Evolutionary conservation across 2,888 invertebrate species (phyloP).

Genomic region (Tetragonula carbonaria): DNA sequence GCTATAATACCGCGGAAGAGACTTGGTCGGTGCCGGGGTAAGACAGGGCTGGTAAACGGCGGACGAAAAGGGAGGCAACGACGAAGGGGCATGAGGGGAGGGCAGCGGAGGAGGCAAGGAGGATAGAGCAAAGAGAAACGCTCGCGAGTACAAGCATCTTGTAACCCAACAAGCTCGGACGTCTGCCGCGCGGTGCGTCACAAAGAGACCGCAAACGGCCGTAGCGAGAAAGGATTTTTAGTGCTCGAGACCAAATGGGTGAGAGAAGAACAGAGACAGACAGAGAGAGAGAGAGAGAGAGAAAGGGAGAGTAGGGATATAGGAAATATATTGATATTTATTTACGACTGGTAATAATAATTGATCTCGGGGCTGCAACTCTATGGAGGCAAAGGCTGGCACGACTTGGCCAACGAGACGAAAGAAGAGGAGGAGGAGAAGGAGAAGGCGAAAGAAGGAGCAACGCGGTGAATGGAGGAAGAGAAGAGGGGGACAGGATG

Average conservation of each 20-base stretch:
- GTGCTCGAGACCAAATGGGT: constrained; percentile 49
- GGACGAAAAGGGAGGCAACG: constrained; percentile 34
- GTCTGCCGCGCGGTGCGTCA: constrained; percentile 73
- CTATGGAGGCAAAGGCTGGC: constrained; percentile 57
- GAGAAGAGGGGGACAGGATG: constrained; percentile 1
- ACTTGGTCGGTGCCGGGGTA: constrained; percentile 35
- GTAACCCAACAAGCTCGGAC: constrained; percentile 72
- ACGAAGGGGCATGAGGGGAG: not conserved
- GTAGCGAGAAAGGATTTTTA: constrained; percentile 72
- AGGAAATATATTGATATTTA: constrained; percentile 77
- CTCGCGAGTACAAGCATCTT: constrained; percentile 70
- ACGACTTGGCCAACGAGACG: constrained; percentile 14
- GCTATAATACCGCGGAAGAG: constrained; percentile 55
- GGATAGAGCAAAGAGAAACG: constrained; percentile 69
- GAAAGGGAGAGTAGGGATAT: constrained; percentile 53
- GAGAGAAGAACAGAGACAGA: constrained; percentile 12
- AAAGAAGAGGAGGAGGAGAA: not conserved
- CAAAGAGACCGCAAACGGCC: constrained; percentile 75
- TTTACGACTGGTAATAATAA: constrained; percentile 79
- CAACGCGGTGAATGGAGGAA: constrained; percentile 7
- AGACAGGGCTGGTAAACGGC: constrained; percentile 12
- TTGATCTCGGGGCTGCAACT: constrained; percentile 73
- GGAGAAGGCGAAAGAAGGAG: constrained; percentile 28
- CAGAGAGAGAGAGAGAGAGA: not conserved
- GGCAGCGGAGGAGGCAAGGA: constrained; percentile 25